Conservation (phyloP, 2,797 vertebrate species). For the Halcyon badia region DNA sequence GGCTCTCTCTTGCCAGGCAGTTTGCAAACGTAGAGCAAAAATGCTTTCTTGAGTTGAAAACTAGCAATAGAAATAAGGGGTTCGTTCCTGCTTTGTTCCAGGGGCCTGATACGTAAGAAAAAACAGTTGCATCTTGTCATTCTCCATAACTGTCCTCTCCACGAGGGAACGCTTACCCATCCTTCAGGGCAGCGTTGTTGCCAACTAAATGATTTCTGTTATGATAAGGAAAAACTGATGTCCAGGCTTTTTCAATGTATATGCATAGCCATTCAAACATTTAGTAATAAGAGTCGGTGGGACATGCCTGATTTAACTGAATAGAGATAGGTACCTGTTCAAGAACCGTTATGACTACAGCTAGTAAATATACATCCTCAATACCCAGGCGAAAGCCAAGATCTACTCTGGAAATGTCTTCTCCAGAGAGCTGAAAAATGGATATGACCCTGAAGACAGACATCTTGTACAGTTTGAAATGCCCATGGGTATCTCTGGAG, state of each 20-base stretch:
- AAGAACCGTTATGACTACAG: not conserved
- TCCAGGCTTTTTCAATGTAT: not conserved
- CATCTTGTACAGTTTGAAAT: not conserved
- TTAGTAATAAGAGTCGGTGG: not conserved
- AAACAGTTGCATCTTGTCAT: not conserved
- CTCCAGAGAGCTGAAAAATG: not conserved
- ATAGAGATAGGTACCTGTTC: not conserved
- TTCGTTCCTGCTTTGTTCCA: not conserved
- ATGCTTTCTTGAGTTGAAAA: not conserved
- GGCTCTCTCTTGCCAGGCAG: not conserved
- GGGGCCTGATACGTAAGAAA: not conserved
- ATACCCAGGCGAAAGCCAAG: not conserved
- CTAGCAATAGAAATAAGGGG: not conserved
- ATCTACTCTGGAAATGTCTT: not conserved
- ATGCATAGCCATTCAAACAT: not conserved
- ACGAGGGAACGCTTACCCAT: not conserved
- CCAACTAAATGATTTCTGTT: not conserved
- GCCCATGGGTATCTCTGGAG: not conserved
- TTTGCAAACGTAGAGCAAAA: not conserved
- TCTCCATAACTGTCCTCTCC: not conserved
- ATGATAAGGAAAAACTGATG: not conserved
- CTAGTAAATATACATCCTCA: not conserved
- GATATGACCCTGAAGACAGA: not conserved
- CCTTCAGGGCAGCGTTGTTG: not conserved
- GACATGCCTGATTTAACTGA: not conserved